A percentile compares a stretch with the other conserved stretches of the same genome.
Evolutionary conservation across 2,113 vertebrate species (phyloP).

Genomic region (Bos taurus): DNA sequence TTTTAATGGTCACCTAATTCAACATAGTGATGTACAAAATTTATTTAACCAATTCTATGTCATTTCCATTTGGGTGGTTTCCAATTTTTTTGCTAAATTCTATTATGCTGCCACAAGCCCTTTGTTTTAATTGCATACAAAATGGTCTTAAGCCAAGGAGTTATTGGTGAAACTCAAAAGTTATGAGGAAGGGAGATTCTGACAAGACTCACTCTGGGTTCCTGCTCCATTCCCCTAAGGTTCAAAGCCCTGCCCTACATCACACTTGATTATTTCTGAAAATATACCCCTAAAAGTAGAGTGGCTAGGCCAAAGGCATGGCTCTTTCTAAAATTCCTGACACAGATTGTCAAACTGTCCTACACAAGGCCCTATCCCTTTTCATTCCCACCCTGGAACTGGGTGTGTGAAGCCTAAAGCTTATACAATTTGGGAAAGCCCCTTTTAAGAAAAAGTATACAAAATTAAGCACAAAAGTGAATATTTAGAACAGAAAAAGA

Average conservation of each 20-base stretch:
- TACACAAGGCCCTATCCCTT: neutral
- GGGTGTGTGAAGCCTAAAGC: neutral
- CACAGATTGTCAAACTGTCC: neutral
- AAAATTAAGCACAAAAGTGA: neutral
- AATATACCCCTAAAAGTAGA: neutral
- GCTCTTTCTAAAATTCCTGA: neutral
- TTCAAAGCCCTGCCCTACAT: neutral
- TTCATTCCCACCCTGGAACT: neutral
- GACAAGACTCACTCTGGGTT: neutral
- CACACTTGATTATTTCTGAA: neutral
- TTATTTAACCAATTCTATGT: neutral
- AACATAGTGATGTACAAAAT: neutral
- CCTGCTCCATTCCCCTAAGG: neutral
- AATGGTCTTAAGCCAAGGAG: neutral
- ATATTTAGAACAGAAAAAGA: neutral
- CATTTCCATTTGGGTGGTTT: neutral
- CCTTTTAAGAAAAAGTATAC: neutral
- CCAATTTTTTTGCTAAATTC: neutral
- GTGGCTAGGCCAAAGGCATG: neutral
- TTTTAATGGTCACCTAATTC: neutral
- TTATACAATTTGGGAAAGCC: neutral
- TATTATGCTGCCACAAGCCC: neutral
- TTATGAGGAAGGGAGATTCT: neutral
- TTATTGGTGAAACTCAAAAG: neutral
- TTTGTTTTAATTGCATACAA: neutral